These are phyloP conservation scores for Rhodinocichla rosea DNA, from an alignment of 2,113 vertebrate genomes.

Conservation along the genomic window DNA sequence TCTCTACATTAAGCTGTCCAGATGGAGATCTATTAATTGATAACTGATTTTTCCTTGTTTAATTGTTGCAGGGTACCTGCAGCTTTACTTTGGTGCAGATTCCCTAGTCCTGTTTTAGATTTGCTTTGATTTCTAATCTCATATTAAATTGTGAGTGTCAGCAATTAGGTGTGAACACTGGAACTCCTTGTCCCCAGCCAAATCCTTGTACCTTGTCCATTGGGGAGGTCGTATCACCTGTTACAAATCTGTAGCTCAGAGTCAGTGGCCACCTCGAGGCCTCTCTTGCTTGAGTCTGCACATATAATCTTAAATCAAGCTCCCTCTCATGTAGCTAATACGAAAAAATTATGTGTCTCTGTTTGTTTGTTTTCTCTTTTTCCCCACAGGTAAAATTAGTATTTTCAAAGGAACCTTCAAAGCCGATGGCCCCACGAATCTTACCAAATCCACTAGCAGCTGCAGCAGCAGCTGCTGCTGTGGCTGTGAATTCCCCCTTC, in stretches of 20 bases:
- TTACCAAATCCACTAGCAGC: slow-evolving; percentile 88
- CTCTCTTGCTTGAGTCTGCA: neutral
- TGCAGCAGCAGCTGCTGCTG: slow-evolving; percentile 81
- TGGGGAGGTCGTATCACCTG: rapidly evolving
- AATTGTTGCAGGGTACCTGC: neutral
- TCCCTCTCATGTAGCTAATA: neutral
- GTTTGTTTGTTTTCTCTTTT: slow-evolving; percentile 28
- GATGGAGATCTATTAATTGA: neutral
- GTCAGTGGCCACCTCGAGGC: neutral
- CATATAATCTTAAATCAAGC: neutral
- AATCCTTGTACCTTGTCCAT: neutral
- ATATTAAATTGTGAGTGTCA: neutral
- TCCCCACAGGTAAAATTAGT: slow-evolving; percentile 84
- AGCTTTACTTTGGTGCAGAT: neutral
- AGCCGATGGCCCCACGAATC: slow-evolving; percentile 83
- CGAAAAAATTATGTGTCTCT: slow-evolving; percentile 1
- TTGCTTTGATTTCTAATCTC: neutral
- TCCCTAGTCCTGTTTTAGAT: neutral
- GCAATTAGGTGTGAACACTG: neutral
- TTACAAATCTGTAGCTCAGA: neutral
- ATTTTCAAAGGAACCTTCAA: slow-evolving; percentile 87
- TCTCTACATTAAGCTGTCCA: neutral
- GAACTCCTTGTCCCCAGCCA: neutral
- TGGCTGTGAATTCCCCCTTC: slow-evolving; percentile 84
- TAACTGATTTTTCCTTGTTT: neutral